Conservation (phyloP, 2,888 invertebrate species). For the Tribolium freemani region DNA sequence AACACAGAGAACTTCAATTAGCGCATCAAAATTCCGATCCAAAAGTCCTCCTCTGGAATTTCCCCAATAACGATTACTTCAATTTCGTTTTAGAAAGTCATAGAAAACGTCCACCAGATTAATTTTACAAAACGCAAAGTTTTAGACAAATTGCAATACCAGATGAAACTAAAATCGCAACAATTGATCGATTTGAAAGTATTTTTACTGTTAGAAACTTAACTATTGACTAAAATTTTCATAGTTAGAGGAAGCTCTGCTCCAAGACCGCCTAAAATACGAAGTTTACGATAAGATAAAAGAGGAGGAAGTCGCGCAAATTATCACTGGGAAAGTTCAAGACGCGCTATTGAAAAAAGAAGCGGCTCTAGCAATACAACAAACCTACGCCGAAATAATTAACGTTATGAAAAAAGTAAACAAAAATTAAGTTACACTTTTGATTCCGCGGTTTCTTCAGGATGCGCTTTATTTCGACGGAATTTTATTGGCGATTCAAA, state of each 20-base stretch:
- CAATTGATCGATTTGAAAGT: slow-evolving; percentile 74
- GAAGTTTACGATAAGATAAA: slow-evolving; percentile 10
- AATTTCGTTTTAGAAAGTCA: slow-evolving; percentile 70
- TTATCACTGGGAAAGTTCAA: slow-evolving; percentile 75
- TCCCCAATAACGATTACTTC: neutral
- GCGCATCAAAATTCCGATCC: slow-evolving; percentile 70
- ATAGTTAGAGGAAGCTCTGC: slow-evolving; percentile 71
- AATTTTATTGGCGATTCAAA: slow-evolving; percentile 72
- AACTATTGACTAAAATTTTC: neutral
- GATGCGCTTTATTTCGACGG: slow-evolving; percentile 77
- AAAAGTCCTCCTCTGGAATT: slow-evolving; percentile 52
- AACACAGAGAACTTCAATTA: slow-evolving; percentile 73
- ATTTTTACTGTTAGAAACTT: slow-evolving; percentile 37
- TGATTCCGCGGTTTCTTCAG: slow-evolving; percentile 53
- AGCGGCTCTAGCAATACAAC: slow-evolving; percentile 75
- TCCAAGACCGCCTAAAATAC: slow-evolving; percentile 67
- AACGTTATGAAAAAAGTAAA: slow-evolving; percentile 75
- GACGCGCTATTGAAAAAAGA: slow-evolving; percentile 75
- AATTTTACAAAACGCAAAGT: slow-evolving; percentile 76
- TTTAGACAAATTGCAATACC: slow-evolving; percentile 73
- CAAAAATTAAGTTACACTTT: neutral
- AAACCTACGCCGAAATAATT: slow-evolving; percentile 75
- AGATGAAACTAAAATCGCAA: slow-evolving; percentile 74
- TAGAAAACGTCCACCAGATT: slow-evolving; percentile 74
- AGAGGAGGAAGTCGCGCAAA: slow-evolving; percentile 71